Percentiles rank a stretch among this genome's conserved stretches.
Conservation (phyloP, 2,113 vertebrate species). For the Bucco capensis region DNA sequence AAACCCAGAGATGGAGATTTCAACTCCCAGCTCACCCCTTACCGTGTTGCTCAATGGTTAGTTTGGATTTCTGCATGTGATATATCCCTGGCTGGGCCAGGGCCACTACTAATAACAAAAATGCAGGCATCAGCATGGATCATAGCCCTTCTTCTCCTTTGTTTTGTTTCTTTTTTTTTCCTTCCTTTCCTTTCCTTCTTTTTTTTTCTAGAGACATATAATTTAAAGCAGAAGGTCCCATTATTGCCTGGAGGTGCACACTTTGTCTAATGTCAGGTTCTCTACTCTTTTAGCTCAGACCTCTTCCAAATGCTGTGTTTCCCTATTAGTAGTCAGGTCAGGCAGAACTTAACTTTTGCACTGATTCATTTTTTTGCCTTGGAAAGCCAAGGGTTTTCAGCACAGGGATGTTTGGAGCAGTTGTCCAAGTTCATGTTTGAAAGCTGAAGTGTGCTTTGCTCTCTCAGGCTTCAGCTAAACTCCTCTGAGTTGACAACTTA, state of each 20-base stretch:
- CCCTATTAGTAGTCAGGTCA: not conserved
- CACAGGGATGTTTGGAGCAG: not conserved
- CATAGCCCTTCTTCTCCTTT: not conserved
- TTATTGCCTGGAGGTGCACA: not conserved
- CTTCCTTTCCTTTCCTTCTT: not conserved
- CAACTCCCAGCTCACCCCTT: not conserved
- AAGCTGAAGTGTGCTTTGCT: not conserved
- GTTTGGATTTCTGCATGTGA: conserved; percentile 46
- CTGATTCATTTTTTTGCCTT: not conserved
- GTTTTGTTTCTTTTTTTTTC: not conserved
- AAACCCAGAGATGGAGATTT: not conserved
- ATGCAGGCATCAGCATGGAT: conserved; percentile 48
- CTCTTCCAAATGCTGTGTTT: not conserved
- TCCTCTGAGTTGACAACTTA: not conserved
- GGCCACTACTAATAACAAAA: conserved; percentile 54
- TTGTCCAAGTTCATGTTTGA: not conserved
- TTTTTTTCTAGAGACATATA: not conserved
- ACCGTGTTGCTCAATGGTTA: not conserved
- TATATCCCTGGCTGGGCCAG: conserved; percentile 27
- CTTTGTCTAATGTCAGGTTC: not conserved
- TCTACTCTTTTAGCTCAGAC: not conserved
- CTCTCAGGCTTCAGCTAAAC: not conserved
- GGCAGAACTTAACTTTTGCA: not conserved
- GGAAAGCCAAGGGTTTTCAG: not conserved
- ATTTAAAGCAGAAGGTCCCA: not conserved